Base-by-base conservation (phyloP, 2,888 invertebrate genomes). In the Rotaria macrura region DNA sequence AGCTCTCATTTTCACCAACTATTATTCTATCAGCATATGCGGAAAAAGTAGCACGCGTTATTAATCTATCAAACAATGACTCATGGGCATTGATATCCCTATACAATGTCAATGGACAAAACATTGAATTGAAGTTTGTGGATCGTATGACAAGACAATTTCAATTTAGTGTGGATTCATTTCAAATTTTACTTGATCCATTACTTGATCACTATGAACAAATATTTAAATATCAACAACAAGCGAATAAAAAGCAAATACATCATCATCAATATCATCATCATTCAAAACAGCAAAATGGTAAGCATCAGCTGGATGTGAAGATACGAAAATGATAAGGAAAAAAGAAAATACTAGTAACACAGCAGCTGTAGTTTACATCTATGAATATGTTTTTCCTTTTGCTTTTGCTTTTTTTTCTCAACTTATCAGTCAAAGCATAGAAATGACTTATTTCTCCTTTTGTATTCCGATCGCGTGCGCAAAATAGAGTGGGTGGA, bases 111-210 rank as follows among this genome's bases (percentile, higher is more conserved):
- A 89, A 89, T 86, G 90, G 91, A 84, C 85, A 87, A 85, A 96
- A 97, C 91, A 96, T 99, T 88, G 99, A 99, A 91, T 93, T 99
- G 87, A 99, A 99, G 92, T 99, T 99, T 92, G 99, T 99, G 88
- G 97, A 99, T 92, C 94, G 94, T 88, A 99, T 99, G 97, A 94
- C 96, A 88, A 94, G 99, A 85, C 97, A 97, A 92, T 99, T 98
- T 91, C 98, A 99, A 92, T 99, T 99, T 92, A 96, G 96, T 87
- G 99, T 99, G 87, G 99, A 99, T 92, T 97, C 97, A 86, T 99
- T 99, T 93, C 98, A 99, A 92, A 97, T 99, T 89, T 94, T 96
- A 84, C 93, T 99, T 88, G 98, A 99, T 91, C 96, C 85, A 34
- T 92, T 99, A 89, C 92, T 99, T 88, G 93, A 95, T 87, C 97